These are phyloP conservation scores for Diloba caeruleocephala DNA, from an alignment of 2,888 invertebrate genomes.

Conservation along the genomic window DNA sequence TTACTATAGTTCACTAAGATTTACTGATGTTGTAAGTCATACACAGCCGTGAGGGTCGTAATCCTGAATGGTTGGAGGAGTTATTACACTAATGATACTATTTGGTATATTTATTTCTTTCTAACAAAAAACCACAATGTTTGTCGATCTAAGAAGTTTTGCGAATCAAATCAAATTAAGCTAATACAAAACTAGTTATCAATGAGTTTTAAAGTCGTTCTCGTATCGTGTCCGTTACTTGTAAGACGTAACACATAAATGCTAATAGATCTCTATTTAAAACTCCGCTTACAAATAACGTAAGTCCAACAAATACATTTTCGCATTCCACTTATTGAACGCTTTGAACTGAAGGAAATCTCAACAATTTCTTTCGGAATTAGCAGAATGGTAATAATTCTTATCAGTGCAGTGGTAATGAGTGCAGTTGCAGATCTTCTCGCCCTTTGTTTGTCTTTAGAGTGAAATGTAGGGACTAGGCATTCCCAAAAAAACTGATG, in stretches of 20 bases:
- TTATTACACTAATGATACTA: too few relatives aligned
- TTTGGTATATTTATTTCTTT: too few relatives aligned
- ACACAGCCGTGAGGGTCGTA: too few relatives aligned
- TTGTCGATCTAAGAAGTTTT: too few relatives aligned
- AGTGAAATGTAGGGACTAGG: too few relatives aligned
- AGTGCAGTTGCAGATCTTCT: not conserved
- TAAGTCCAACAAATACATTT: slow-evolving; percentile 71
- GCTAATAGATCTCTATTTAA: slow-evolving; percentile 82
- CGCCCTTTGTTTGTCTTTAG: not conserved
- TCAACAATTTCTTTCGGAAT: slow-evolving; percentile 28
- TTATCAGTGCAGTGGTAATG: slow-evolving; percentile 3
- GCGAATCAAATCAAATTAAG: slow-evolving; percentile 25
- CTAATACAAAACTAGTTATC: not conserved
- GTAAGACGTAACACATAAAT: slow-evolving; percentile 66
- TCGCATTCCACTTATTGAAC: slow-evolving; percentile 69
- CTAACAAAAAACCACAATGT: too few relatives aligned
- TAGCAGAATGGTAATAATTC: slow-evolving; percentile 25
- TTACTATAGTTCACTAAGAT: too few relatives aligned
- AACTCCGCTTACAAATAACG: slow-evolving; percentile 66
- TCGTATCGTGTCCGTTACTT: slow-evolving; percentile 37
- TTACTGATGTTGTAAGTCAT: too few relatives aligned
- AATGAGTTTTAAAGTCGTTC: slow-evolving; percentile 17
- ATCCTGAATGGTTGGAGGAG: too few relatives aligned
- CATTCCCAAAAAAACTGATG: too few relatives aligned
- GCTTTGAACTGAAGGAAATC: slow-evolving; percentile 26